Percentiles rank a stretch among this genome's conserved stretches.
Evolutionary conservation across 2,797 vertebrate species (phyloP).

Genomic region (Ceryle rudis): DNA sequence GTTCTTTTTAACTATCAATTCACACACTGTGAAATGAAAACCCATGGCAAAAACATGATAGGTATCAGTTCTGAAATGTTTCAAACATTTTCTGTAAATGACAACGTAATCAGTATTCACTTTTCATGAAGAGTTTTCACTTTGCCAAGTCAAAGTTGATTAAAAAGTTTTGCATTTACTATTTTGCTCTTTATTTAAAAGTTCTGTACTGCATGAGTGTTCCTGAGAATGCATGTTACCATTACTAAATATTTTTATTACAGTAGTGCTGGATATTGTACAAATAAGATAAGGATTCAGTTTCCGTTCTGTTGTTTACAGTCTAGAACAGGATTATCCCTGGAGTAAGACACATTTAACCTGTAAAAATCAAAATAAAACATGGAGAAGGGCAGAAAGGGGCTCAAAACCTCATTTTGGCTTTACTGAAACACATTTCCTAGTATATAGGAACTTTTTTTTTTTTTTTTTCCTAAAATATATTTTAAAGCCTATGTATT

Average conservation of each 20-base stretch:
- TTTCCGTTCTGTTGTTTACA: not conserved
- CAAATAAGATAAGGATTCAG: constrained; percentile 1
- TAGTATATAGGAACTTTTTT: not conserved
- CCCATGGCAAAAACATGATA: not conserved
- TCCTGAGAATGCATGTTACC: not conserved
- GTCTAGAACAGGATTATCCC: not conserved
- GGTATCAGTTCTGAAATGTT: not conserved
- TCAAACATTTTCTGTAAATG: not conserved
- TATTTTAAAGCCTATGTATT: not conserved
- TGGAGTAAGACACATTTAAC: not conserved
- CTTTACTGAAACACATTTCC: not conserved
- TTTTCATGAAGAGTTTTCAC: not conserved
- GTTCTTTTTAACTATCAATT: not conserved
- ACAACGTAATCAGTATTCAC: not conserved
- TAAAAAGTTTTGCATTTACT: not conserved
- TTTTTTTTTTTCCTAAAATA: not conserved
- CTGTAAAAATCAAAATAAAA: not conserved
- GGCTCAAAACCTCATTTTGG: not conserved
- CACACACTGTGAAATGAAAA: not conserved
- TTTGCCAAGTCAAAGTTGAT: not conserved
- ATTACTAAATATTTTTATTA: constrained; percentile 13
- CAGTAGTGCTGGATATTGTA: not conserved
- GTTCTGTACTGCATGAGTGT: not conserved
- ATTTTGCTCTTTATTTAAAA: not conserved
- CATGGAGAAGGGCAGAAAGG: not conserved